Evolutionary conservation across 2,113 vertebrate species (phyloP), one percentile per base, ranked within the genome.

Genomic region (Pseudorhombus dupliciocellatus): DNA sequence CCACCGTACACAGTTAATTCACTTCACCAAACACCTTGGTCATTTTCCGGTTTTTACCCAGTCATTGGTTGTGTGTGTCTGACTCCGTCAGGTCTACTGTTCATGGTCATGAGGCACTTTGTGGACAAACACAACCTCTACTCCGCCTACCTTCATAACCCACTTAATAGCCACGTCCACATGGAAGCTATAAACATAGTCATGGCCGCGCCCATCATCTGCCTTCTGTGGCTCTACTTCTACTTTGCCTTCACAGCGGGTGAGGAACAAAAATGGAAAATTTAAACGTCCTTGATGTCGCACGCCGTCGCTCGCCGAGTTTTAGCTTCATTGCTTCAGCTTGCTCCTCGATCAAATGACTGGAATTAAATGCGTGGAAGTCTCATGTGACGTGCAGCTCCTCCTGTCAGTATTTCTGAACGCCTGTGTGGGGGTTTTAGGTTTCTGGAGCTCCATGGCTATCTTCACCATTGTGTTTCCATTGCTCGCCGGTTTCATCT

Each of bases 91-190:
- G 97, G 97, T 72, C 91, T 99, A 62, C 90, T 99, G 70, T 98
- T 98, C 86, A 93, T 98, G 68, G 52, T 96, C 8, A 92, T 99
- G 69, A 98, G 96, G 86, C 94, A 98, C 87, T 52, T 98, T 87
- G 97, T 98, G 64, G 97, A 99, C 89, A 94, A 96, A 75, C 93
- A 99, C 74, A 99, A 99, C 88, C 91, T 99, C 53, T 97, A 95
- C 89, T 99, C 96, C 0, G 94, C 93, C 0, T 99, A 94, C 80
- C 92, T 98, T 24, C 97, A 97, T 0, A 92, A 96, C 46, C 94
- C 94, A 70, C 91, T 98, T 34, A 95, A 97, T 79, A 92, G 90
- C 57, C 92, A 93, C 67, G 96, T 97, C 66, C 97, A 99, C 88
- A 89, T 95, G 9, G 94, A 88, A 25, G 98, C 96, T 3, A 96